Evolutionary conservation across 2,113 vertebrate genomes (phyloP).

Genomic region (Gadus chalcogrammus): DNA sequence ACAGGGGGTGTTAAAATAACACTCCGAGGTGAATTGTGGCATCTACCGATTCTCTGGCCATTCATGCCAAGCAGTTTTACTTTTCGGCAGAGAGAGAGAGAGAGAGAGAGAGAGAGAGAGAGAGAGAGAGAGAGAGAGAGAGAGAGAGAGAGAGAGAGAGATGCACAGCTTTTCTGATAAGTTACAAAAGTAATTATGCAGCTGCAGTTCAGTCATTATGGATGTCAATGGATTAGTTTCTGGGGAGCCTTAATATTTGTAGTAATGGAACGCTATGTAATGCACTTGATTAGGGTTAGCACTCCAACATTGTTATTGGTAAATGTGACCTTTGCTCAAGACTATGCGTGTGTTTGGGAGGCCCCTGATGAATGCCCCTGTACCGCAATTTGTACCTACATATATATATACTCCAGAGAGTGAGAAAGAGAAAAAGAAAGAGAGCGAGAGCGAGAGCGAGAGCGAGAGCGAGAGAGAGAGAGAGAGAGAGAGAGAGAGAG

Average conservation of each 20-base stretch:
- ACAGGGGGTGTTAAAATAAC: conserved; percentile 68
- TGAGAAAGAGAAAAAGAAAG: too few species aligned
- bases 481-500: not conserved
- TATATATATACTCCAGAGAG: too few species aligned
- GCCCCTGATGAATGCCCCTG: too few species aligned
- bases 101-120: too few species aligned
- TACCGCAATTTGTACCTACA: too few species aligned
- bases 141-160: too few species aligned
- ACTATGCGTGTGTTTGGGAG: not conserved
- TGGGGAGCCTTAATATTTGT: too few species aligned
- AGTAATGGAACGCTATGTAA: too few species aligned
- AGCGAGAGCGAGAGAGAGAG: not conserved
- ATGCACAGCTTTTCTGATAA: conserved; percentile 56
- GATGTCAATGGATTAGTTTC: conserved; percentile 32
- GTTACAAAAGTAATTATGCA: conserved; percentile 66
- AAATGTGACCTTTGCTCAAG: too few species aligned
- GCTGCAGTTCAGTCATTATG: conserved; percentile 59
- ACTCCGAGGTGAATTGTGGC: conserved; percentile 54
- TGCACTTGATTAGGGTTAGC: too few species aligned
- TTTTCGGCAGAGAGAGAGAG: conserved; percentile 33
- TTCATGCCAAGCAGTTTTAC: conserved; percentile 71
- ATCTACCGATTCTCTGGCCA: conserved; percentile 38
- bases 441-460: not conserved
- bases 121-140: too few species aligned
- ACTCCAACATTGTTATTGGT: too few species aligned